Percentiles rank a stretch among this genome's conserved stretches.
phyloP scores from a whole-genome alignment of 2,888 invertebrate species.

The Drosophila rellima region DNA sequence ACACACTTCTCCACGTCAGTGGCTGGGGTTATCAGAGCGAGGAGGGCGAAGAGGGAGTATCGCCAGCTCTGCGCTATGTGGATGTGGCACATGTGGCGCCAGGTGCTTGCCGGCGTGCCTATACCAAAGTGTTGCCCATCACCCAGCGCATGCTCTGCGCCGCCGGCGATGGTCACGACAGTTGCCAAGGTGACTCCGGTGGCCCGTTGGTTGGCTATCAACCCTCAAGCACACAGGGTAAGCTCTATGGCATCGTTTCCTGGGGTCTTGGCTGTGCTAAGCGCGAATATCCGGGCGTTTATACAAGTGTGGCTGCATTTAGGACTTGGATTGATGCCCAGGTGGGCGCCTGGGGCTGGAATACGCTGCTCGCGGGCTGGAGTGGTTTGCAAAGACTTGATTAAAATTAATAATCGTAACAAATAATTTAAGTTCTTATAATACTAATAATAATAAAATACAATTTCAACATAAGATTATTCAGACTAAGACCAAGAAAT shows the following conservation, averaged over 20 bases:
- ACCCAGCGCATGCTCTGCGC: constrained; percentile 81
- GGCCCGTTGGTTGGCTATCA: constrained; percentile 77
- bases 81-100: constrained; percentile 66
- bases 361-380: constrained; percentile 51
- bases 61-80: constrained; percentile 68
- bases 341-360: constrained; percentile 72
- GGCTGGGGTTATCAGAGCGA: constrained; percentile 81
- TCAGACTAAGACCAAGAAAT: no score
- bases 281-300: constrained; percentile 79
- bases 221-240: constrained; percentile 33
- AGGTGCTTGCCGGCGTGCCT: constrained; percentile 58
- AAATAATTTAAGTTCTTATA: no score
- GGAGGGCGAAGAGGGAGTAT: constrained; percentile 54
- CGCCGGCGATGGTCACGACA: constrained; percentile 75
- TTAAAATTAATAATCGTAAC: no score
- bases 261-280: constrained; percentile 82
- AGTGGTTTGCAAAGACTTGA: constrained; percentile 57
- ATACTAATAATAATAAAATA: no score
- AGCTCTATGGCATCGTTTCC: constrained; percentile 80
- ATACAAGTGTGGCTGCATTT: constrained; percentile 69
- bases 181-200: constrained; percentile 83
- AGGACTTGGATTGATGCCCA: constrained; percentile 78
- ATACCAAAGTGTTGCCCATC: constrained; percentile 70
- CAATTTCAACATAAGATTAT: no score
- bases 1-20: constrained; percentile 68